Evolutionary conservation across 2,113 vertebrate species (phyloP), one percentile per base, ranked within the genome.

Genomic region (Vireo altiloquus): DNA sequence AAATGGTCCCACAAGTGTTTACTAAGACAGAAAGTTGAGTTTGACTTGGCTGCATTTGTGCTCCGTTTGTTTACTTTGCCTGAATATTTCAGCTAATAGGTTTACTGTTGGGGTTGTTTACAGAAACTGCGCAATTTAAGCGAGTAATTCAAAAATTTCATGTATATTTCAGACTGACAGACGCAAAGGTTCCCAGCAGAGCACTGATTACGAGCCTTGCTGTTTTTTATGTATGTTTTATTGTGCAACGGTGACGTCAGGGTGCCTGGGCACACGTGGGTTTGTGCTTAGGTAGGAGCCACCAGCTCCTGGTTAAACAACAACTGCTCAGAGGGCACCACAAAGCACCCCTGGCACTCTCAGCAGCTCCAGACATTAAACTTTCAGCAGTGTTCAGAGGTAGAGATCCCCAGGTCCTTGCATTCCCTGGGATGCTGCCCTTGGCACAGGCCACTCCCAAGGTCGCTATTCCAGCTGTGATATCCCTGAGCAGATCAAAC

Each of bases 1-100:
- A 95, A 94, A 78, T 5, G 13, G 65, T 89, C 35, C 31, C 47
- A 19, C 27, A 39, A 74, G 44, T 68, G 53, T 94, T 93, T 92
- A 63, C 80, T 11, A 5, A 87, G 82, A 50, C 35, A 60, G 80
- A 94, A 84, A 91, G 44, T 21, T 82, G 64, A 78, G n/a, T 92
- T 91, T 91, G 44, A 25, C 87, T 92, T 89, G 91, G 89, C 60
- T 59, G 16, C 10, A 7, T 35, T 42, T 2, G 0, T 4, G 21
- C 25, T 90, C 80, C 80, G 71, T 81, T 64, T 79, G 40, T 94
- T 92, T 96, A 81, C 83, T 95, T 75, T 94, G 31, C 11, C 44
- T 30, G 78, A 64, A 84, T 94, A 64, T 82, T 94, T 94, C 65
- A 71, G 70, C 78, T 82, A 84, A 92, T 87, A 72, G 57, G 61